Evolutionary conservation across 2,797 vertebrate genomes (phyloP).

Genomic region (Hydrophis major): DNA sequence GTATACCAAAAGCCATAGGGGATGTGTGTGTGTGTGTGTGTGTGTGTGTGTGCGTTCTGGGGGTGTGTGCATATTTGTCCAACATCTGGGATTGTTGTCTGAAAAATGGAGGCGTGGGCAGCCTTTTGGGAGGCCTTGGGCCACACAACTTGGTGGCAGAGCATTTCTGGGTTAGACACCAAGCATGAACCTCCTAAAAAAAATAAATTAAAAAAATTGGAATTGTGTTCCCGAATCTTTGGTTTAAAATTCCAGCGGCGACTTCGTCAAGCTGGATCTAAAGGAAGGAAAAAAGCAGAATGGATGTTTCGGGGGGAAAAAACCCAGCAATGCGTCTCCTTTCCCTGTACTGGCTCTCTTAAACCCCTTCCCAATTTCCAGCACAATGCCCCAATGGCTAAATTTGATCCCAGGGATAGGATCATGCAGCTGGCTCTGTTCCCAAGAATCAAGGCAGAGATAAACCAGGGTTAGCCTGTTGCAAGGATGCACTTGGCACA

Average conservation of each 20-base stretch:
- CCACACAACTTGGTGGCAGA: background rate
- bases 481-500: background rate
- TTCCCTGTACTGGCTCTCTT: background rate
- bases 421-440: rapidly evolving
- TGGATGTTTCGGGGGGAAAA: background rate
- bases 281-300: background rate
- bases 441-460: background rate
- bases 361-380: background rate
- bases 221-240: background rate
- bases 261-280: background rate
- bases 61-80: background rate
- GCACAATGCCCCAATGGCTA: background rate
- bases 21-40: background rate
- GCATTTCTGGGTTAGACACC: background rate
- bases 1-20: constrained; percentile 29
- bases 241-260: background rate
- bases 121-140: background rate
- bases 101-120: constrained; percentile 19
- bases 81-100: constrained; percentile 50
- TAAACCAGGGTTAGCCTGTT: background rate
- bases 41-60: no score
- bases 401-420: background rate
- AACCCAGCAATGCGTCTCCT: background rate
- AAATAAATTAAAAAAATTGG: background rate
- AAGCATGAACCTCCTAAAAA: background rate